These are phyloP conservation scores for Rhagonycha fulva DNA, from an alignment of 2,888 invertebrate genomes.

Conservation along the genomic window DNA sequence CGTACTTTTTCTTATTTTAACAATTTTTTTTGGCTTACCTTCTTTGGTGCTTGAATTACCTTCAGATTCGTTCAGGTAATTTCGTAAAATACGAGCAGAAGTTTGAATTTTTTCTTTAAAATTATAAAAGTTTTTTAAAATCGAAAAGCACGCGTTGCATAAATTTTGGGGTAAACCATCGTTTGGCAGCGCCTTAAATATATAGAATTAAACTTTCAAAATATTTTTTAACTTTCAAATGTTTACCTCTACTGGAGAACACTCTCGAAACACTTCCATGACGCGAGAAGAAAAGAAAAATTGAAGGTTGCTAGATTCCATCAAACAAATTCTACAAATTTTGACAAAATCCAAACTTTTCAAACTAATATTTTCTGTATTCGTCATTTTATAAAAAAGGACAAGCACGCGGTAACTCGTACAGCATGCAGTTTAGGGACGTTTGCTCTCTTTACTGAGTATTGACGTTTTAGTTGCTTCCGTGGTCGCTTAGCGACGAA, in stretches of 20 bases:
- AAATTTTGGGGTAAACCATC: conserved; percentile 20
- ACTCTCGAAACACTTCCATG: conserved; percentile 13
- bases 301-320: conserved; percentile 11
- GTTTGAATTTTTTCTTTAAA: conserved; percentile 18
- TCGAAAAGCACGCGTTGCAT: conserved; percentile 6
- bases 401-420: background rate
- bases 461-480: background rate
- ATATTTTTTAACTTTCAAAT: background rate
- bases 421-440: background rate
- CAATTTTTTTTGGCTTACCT: background rate
- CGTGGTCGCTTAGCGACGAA: background rate
- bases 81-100: conserved; percentile 5
- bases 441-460: conserved; percentile 5
- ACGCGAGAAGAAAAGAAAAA: conserved; percentile 9
- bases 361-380: background rate
- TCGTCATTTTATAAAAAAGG: conserved; percentile 11
- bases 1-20: background rate
- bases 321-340: conserved; percentile 29
- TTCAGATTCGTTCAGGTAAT: background rate
- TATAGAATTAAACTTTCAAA: background rate
- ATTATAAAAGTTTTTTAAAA: conserved; percentile 4
- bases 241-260: conserved; percentile 22
- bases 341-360: conserved; percentile 16
- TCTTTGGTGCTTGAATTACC: too few relatives aligned
- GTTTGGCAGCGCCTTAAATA: conserved; percentile 3